Conservation (phyloP, 1,140 invertebrate species). For the Atta cephalotes region DNA sequence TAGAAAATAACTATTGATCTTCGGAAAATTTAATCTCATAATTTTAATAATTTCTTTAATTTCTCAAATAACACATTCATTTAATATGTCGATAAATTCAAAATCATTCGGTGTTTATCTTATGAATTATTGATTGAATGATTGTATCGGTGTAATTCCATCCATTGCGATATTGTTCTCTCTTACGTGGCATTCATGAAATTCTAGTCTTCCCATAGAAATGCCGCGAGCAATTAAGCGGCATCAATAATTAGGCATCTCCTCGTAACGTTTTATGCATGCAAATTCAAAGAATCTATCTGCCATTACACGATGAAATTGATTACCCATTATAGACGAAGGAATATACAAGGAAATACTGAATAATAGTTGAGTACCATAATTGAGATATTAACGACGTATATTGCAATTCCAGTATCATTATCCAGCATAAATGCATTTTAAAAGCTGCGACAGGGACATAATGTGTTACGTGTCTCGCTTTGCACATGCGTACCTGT, state of each 20-base stretch:
- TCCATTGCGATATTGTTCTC: constrained; percentile 53
- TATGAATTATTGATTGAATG: constrained; percentile 53
- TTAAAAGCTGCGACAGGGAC: constrained; percentile 55
- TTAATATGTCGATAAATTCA: constrained; percentile 4
- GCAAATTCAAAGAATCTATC: constrained; percentile 66
- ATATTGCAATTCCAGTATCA: constrained; percentile 41
- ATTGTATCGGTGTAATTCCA: constrained; percentile 62
- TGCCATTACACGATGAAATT: constrained; percentile 20
- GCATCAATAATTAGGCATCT: constrained; percentile 66
- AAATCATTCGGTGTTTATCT: constrained; percentile 56
- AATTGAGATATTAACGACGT: constrained; percentile 54
- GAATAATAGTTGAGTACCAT: neutral
- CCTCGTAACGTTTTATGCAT: constrained; percentile 65
- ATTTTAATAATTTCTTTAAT: constrained; percentile 13
- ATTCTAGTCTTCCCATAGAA: constrained; percentile 58
- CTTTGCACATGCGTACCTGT: neutral
- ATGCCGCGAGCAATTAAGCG: constrained; percentile 67
- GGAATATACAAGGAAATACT: constrained; percentile 11
- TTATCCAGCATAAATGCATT: constrained; percentile 57
- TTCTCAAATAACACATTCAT: constrained; percentile 42
- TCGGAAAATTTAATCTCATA: neutral
- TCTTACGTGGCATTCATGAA: constrained; percentile 58
- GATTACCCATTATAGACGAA: neutral
- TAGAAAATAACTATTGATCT: neutral
- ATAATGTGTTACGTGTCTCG: constrained; percentile 23